A percentile compares a stretch with the other conserved stretches of the same genome.
Conservation (phyloP, 2,113 vertebrate species). For the Anhinga anhinga region DNA sequence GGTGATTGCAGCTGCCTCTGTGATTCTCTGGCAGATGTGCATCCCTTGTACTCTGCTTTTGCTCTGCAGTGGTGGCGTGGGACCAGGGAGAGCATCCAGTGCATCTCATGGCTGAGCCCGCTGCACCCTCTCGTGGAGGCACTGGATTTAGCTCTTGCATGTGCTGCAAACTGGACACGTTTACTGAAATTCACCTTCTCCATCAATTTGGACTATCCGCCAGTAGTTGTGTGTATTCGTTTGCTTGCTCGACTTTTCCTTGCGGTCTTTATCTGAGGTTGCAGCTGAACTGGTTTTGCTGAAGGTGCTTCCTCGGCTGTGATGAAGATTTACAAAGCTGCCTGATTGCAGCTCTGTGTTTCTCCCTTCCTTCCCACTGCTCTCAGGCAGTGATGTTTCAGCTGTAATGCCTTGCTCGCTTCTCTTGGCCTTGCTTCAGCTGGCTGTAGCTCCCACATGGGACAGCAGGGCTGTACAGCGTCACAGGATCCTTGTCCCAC, state of each 20-base stretch:
- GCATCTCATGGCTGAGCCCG: background rate
- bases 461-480: background rate
- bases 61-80: background rate
- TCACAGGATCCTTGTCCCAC: background rate
- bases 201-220: rapidly evolving
- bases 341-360: background rate
- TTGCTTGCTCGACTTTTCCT: background rate
- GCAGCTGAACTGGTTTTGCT: background rate
- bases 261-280: background rate
- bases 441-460: background rate
- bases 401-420: background rate
- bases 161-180: rapidly evolving
- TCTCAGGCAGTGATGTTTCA: background rate
- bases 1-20: rapidly evolving
- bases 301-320: background rate
- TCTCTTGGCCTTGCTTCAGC: background rate
- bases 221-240: rapidly evolving
- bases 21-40: background rate
- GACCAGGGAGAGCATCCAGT: background rate
- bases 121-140: conserved; percentile 60
- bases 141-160: background rate
- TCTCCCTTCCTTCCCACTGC: background rate
- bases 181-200: rapidly evolving
- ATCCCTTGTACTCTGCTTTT: rapidly evolving
- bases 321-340: background rate